phyloP scores from a whole-genome alignment of 2,797 vertebrate genomes.

The Gallinago nigripennis region DNA sequence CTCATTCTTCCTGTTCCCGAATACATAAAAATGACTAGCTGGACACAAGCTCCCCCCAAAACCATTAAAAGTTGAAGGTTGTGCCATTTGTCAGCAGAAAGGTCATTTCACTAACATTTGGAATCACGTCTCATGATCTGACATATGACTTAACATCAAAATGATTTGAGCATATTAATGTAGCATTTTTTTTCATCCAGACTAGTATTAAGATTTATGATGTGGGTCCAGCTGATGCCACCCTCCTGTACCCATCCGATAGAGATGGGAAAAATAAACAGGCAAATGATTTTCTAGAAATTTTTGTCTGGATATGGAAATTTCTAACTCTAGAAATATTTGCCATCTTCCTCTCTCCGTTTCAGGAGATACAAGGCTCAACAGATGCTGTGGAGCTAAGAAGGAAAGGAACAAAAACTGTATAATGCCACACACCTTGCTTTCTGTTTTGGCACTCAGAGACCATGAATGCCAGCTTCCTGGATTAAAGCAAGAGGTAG shows the following conservation, averaged over 20 bases:
- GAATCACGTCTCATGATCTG: background rate
- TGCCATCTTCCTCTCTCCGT: background rate
- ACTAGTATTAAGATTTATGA: background rate
- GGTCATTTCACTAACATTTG: constrained; percentile 45
- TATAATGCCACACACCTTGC: background rate
- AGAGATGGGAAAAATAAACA: background rate
- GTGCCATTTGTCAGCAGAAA: constrained; percentile 40
- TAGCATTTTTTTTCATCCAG: background rate
- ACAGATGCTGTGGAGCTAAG: background rate
- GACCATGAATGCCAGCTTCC: background rate
- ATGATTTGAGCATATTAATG: background rate
- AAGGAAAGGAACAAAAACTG: background rate
- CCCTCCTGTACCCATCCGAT: background rate
- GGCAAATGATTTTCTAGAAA: background rate
- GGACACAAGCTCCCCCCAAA: background rate
- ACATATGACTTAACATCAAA: constrained; percentile 11
- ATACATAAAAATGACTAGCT: background rate
- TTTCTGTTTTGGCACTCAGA: background rate
- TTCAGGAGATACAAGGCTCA: background rate
- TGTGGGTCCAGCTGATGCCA: background rate
- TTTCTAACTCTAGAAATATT: background rate
- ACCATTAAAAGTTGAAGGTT: background rate
- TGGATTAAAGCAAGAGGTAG: background rate
- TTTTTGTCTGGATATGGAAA: background rate
- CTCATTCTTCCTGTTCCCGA: background rate